Base-by-base conservation (phyloP, 2,113 vertebrate genomes). In the Oryzias javanicus region DNA sequence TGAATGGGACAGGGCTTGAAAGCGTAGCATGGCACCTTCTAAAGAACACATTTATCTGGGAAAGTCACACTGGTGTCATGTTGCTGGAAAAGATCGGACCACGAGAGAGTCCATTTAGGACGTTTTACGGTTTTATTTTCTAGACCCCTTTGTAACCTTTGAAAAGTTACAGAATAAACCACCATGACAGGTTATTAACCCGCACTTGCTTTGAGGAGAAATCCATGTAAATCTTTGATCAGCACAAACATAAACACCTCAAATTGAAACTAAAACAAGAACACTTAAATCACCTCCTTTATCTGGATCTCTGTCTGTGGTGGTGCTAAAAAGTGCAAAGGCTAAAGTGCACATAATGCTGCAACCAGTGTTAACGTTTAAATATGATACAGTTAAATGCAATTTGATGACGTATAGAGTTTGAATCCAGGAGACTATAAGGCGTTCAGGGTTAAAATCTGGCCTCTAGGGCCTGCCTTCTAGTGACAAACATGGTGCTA, bases 1-100 rank as follows among this genome's bases (percentile, higher is more conserved):
- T 74, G 75, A 80, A 83, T 84, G 76, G 84, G 76, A 74, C 49
- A 66, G 61, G 74, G 68, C 60, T 56, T 78, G 53, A 19, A 18
- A 18, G 46, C 7, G 46, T 35, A 35, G 8, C 35, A 35, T 12
- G 10, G 35, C 35, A 35, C 35, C 35, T 35, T 35, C 35, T 35
- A 35, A 35, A 35, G 35, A 35, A 35, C 35, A 35, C 46, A 67
- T 65, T 64, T 53, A 65, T 19, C 60, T 46, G 46, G 29, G 14
- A 80, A 71, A 74, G 25, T 10, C 24, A 58, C 64, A 70, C 45
- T 50, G 13, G 19, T 51, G 45, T 6, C 4, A 50, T n/a, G 46
- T 29, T 42, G 15, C 20, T 14, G 53, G 5, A 47, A 15, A 57
- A 15, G 14, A 56, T 3, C 6, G 18, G 42, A 40, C 60, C 19